Conservation (phyloP, 2,113 vertebrate species). For the Verasper variegatus region DNA sequence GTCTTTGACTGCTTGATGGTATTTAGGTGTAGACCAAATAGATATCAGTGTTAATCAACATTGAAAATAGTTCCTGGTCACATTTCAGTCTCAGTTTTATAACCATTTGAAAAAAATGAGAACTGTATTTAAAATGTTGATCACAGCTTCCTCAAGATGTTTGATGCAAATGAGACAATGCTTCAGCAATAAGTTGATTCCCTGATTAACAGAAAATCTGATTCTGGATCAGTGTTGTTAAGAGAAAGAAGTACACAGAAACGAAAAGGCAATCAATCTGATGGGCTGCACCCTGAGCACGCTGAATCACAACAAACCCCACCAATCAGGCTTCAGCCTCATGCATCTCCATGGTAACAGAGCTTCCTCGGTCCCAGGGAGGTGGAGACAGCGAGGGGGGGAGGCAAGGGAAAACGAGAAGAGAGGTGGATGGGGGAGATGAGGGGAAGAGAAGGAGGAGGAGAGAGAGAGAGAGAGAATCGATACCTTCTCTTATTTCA, state of each 20-base stretch:
- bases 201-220: not conserved
- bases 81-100: no score
- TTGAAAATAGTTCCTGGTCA: no score
- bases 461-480: conserved; percentile 35
- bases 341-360: conserved; percentile 78
- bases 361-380: conserved; percentile 62
- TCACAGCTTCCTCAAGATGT: no score
- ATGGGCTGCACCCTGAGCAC: conserved; percentile 53
- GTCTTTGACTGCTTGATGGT: no score
- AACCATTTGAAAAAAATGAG: no score
- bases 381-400: conserved; percentile 55
- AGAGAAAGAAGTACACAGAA: conserved; percentile 6
- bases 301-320: conserved; percentile 70
- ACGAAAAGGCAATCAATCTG: conserved; percentile 55
- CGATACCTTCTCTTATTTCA: conserved; percentile 55
- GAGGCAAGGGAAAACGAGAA: conserved; percentile 22
- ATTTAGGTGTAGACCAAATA: no score
- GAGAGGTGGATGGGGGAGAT: conserved; percentile 39
- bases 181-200: no score
- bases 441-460: conserved; percentile 23
- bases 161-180: no score
- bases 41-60: no score
- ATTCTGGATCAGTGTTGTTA: conserved; percentile 23
- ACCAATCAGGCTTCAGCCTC: conserved; percentile 74
- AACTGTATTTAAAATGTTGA: no score